Evolutionary conservation across 2,888 invertebrate species (phyloP).

Genomic region (Margaritifera margaritifera): DNA sequence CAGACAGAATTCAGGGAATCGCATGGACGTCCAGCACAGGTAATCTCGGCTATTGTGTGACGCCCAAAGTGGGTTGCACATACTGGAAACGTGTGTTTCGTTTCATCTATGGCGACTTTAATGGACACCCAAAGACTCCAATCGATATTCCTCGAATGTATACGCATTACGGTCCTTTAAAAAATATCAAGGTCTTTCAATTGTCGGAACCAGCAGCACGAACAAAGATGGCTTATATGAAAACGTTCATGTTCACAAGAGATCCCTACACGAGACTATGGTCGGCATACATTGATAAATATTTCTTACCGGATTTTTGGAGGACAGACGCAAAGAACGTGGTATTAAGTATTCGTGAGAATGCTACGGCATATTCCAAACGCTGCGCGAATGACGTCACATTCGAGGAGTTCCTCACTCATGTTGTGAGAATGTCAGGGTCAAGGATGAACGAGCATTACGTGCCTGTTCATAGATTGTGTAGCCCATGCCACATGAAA

Average conservation of each 20-base stretch:
- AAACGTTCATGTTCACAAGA: conserved; percentile 40
- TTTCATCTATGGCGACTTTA: conserved; percentile 31
- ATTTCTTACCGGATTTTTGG: conserved; percentile 52
- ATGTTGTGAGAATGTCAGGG: conserved; percentile 10
- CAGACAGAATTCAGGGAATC: neutral
- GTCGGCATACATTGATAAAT: conserved; percentile 52
- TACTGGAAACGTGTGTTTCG: conserved; percentile 49
- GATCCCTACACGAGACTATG: conserved; percentile 48
- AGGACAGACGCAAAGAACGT: conserved; percentile 25
- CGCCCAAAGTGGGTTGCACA: conserved; percentile 51
- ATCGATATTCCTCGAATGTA: conserved; percentile 30
- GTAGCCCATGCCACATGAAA: conserved; percentile 44
- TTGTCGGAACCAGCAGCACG: conserved; percentile 5
- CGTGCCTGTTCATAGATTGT: conserved; percentile 35
- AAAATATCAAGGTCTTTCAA: conserved; percentile 9
- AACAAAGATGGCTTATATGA: neutral
- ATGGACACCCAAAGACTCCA: conserved; percentile 20
- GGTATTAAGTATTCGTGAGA: conserved; percentile 8
- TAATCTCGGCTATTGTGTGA: conserved; percentile 40
- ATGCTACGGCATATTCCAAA: conserved; percentile 10
- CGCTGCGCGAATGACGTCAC: conserved; percentile 46
- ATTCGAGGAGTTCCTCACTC: conserved; percentile 41
- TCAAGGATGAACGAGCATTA: conserved; percentile 37
- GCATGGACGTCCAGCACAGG: conserved; percentile 12
- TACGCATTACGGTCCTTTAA: conserved; percentile 27